phyloP scores from a whole-genome alignment of 2,888 invertebrate species.

The Mylabris sibirica region DNA sequence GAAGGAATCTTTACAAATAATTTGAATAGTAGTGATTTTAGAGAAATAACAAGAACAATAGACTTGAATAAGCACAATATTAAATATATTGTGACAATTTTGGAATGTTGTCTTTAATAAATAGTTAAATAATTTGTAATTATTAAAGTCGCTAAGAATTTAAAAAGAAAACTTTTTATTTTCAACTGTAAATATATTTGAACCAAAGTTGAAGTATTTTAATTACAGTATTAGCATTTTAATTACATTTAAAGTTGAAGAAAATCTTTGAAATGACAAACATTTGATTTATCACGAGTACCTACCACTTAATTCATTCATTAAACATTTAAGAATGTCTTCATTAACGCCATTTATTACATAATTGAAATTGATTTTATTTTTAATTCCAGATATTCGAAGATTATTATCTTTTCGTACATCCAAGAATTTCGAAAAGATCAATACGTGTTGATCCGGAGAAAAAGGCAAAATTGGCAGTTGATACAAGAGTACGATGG shows the following conservation, averaged over 20 bases:
- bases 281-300: neutral
- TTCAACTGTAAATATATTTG: slow-evolving; percentile 7
- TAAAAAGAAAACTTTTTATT: neutral
- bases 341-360: neutral
- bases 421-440: slow-evolving; percentile 79
- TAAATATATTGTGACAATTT: slow-evolving; percentile 25
- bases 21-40: slow-evolving; percentile 29
- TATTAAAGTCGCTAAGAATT: slow-evolving; percentile 16
- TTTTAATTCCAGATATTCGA: slow-evolving; percentile 78
- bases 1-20: slow-evolving; percentile 30
- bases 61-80: slow-evolving; percentile 27
- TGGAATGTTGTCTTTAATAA: slow-evolving; percentile 23
- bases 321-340: neutral
- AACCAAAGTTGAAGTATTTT: slow-evolving; percentile 31
- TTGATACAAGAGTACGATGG: slow-evolving; percentile 82
- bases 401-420: slow-evolving; percentile 86
- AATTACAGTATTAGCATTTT: slow-evolving; percentile 34
- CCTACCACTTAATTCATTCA: neutral
- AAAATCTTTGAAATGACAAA: slow-evolving; percentile 14
- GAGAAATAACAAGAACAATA: slow-evolving; percentile 34
- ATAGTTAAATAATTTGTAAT: slow-evolving; percentile 23
- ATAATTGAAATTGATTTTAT: neutral
- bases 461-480: slow-evolving; percentile 74
- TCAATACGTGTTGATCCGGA: slow-evolving; percentile 75
- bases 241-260: slow-evolving; percentile 32